phyloP scores from a whole-genome alignment of 2,113 vertebrate species.

The Leucosticte australis region DNA sequence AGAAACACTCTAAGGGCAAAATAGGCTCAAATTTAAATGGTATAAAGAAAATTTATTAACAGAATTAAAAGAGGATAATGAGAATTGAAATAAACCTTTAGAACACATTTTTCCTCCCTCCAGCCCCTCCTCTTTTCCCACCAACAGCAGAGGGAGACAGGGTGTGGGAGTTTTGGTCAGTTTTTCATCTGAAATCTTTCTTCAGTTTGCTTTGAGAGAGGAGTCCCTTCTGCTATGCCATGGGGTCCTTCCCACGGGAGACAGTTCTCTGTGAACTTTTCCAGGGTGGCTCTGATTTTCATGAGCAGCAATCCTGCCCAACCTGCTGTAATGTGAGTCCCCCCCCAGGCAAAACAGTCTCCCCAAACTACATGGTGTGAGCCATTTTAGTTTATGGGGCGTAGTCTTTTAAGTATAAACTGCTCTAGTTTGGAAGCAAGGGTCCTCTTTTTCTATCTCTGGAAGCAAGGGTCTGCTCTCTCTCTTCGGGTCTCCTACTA shows the following conservation, averaged over 20 bases:
- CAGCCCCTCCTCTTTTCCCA: neutral
- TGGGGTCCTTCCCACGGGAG: neutral
- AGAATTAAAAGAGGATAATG: neutral
- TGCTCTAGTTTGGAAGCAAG: neutral
- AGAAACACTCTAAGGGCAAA: neutral
- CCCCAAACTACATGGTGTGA: neutral
- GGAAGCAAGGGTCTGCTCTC: neutral
- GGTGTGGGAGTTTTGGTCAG: neutral
- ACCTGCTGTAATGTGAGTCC: neutral
- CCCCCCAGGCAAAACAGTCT: neutral
- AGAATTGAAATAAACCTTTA: neutral
- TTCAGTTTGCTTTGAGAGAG: neutral
- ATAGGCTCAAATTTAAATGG: neutral
- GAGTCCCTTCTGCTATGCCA: neutral
- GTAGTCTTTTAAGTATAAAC: neutral
- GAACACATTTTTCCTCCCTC: neutral
- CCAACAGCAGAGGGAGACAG: neutral
- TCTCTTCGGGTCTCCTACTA: neutral
- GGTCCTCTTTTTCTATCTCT: neutral
- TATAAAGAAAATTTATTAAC: neutral
- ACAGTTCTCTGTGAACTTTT: neutral
- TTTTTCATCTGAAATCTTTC: neutral
- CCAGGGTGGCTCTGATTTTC: neutral
- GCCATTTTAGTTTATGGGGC: neutral
- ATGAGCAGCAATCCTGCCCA: accelerated